Conservation (phyloP, 2,888 invertebrate species). For the Cantharis rufa region DNA sequence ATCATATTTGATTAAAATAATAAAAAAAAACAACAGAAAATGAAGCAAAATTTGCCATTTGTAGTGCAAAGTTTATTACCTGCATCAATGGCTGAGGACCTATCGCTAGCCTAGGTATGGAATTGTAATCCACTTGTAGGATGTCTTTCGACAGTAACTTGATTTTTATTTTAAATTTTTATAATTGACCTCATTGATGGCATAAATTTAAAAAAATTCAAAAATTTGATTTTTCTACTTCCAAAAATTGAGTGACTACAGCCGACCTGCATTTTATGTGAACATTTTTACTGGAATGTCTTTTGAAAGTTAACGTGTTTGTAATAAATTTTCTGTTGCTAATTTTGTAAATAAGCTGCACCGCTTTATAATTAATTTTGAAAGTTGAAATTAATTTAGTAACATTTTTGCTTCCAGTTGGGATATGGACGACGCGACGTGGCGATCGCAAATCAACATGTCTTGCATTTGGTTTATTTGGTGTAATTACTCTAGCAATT, state of each 20-base stretch:
- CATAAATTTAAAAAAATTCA: not conserved
- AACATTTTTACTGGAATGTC: not conserved
- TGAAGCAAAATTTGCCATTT: no score
- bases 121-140: no score
- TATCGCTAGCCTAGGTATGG: no score
- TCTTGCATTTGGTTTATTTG: constrained; percentile 8
- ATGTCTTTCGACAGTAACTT: no score
- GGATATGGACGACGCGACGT: constrained; percentile 3
- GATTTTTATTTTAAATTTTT: not conserved
- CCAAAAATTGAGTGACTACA: not conserved
- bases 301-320: not conserved
- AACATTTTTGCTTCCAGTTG: not conserved
- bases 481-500: not conserved
- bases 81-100: no score
- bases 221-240: not conserved
- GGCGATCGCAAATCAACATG: not conserved
- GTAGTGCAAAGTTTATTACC: no score
- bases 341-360: not conserved
- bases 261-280: not conserved
- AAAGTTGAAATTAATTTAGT: not conserved
- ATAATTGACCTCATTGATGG: not conserved
- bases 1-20: no score
- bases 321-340: not conserved
- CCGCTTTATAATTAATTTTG: not conserved
- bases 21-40: no score